Base-by-base conservation (phyloP, 2,888 invertebrate species). In the Troides aeacus region DNA sequence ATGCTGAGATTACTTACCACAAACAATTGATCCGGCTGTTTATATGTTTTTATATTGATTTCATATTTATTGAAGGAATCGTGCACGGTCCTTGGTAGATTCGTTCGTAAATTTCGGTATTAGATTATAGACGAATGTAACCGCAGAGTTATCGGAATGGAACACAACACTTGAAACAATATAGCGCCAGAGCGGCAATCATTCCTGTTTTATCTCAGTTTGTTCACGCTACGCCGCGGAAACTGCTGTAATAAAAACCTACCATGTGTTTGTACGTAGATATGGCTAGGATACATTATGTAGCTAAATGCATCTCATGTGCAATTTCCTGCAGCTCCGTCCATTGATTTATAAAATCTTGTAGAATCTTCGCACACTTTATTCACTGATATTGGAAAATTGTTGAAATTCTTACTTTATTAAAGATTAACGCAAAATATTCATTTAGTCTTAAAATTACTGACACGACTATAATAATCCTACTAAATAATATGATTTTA, bases 161-260 rank as follows among this genome's bases (percentile, higher is more conserved):
- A 85, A 88, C 87, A 88, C 87, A 90, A 88, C 86, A 86, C 88
- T 89, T 86, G 86, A 86, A 90, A 91, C 87, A 90, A 88, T 90
- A 90, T 90, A 89, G 84, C 85, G 87, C 86, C 85, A 86, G 86
- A 85, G 88, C 87, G 88, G 90, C 90, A 88, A 91, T 91, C 89
- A 89, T 89, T 91, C 85, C 86, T 87, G 87, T 89, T 91, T 91
- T 92, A 92, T 92, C 90, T 87, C 84, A 87, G 90, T 90, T 90
- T 89, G 90, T 84, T 85, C 92, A 91, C 87, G 86, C 87, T 82
- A 82, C 79, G 85, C 83, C 82, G 81, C 87, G 89, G 88, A 86
- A 88, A 88, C 89, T 83, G 86, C 81, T 81, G 86, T 84, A 88
- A 90, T 91, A 91, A 90, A 90, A 92, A 91, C 89, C 87, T 86